A percentile compares a stretch with the other conserved stretches of the same genome.
These are phyloP conservation scores for Malacoraja senta DNA, from an alignment of 2,797 vertebrate species.

Conservation along the genomic window DNA sequence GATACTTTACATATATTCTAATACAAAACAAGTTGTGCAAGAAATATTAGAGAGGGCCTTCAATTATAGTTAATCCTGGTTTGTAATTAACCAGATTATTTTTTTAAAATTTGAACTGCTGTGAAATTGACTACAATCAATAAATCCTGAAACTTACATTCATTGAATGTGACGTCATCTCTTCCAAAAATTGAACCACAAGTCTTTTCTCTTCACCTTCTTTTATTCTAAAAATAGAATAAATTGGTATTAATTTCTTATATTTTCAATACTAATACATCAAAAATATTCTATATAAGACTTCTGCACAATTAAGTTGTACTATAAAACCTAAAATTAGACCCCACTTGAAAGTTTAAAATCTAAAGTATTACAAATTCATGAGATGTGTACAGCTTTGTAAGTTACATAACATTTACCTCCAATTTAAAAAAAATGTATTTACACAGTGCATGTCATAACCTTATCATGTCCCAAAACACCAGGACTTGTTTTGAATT, in stretches of 20 bases:
- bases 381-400: no score
- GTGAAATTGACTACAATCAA: background rate
- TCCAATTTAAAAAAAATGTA: no score
- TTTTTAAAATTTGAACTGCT: background rate
- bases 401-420: no score
- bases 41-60: background rate
- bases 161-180: background rate
- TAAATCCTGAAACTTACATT: background rate
- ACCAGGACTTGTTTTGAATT: no score
- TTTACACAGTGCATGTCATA: no score
- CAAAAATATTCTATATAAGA: background rate
- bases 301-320: background rate
- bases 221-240: conserved; percentile 22
- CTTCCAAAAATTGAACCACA: background rate
- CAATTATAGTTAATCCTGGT: background rate
- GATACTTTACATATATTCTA: background rate
- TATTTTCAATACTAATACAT: background rate
- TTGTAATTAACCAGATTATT: background rate
- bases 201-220: background rate
- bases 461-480: no score
- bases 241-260: background rate
- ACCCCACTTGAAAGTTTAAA: no score
- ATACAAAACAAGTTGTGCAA: background rate
- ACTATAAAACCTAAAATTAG: no score
- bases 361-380: no score